phyloP scores from a whole-genome alignment of 2,888 invertebrate species.

The Drosophila picticornis region DNA sequence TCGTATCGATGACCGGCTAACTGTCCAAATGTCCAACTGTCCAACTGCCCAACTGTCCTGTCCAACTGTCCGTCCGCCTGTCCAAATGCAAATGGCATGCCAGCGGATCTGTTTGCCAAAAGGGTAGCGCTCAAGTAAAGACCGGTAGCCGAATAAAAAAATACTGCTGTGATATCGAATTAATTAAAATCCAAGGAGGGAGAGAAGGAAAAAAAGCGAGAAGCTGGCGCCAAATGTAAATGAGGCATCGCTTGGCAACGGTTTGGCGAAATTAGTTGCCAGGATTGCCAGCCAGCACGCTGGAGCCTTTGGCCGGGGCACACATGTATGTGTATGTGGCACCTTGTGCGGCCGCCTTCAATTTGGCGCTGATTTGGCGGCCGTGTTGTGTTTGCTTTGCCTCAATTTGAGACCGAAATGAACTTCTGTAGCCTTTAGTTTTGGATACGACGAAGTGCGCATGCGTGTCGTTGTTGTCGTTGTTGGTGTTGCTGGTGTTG shows the following conservation, averaged over 20 bases:
- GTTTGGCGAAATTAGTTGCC: conserved; percentile 57
- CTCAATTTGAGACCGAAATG: conserved; percentile 57
- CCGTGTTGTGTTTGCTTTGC: conserved; percentile 65
- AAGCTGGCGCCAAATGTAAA: conserved; percentile 77
- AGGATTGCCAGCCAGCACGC: conserved; percentile 42
- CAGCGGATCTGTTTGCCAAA: conserved; percentile 31
- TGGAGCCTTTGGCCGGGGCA: background rate
- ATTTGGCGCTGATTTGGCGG: conserved; percentile 78
- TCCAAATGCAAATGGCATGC: conserved; percentile 75
- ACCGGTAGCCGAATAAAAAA: conserved; percentile 74
- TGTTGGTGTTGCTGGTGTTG: background rate
- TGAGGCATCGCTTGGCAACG: conserved; percentile 57
- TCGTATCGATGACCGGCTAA: conserved; percentile 68
- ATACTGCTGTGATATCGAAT: conserved; percentile 78
- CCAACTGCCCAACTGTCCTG: conserved; percentile 5
- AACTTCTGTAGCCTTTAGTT: conserved; percentile 23
- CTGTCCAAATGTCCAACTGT: conserved; percentile 26
- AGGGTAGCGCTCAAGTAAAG: conserved; percentile 65
- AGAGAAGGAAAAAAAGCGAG: conserved; percentile 5
- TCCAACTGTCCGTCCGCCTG: conserved; percentile 35
- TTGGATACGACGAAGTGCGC: conserved; percentile 57
- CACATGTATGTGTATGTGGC: conserved; percentile 30
- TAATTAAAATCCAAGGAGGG: conserved; percentile 67
- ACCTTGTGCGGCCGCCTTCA: conserved; percentile 78
- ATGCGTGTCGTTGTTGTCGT: conserved; percentile 67